phyloP scores from a whole-genome alignment of 2,888 invertebrate genomes.

The Selenia dentaria region DNA sequence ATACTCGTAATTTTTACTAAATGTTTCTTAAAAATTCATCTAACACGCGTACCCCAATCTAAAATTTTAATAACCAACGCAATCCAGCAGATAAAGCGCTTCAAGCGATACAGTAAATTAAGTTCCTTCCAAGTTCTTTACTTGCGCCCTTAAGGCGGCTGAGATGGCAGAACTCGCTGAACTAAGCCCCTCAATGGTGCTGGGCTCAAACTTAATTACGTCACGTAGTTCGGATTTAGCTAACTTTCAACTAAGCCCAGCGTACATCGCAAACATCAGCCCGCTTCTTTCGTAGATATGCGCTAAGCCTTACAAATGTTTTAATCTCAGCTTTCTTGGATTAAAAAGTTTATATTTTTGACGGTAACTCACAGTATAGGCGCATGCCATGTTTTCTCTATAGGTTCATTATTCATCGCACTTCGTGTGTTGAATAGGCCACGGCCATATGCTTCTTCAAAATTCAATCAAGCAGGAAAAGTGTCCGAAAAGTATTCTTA shows the following conservation, averaged over 20 bases:
- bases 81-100: conserved; percentile 19
- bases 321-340: conserved; percentile 25
- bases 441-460: too few relatives aligned
- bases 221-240: conserved; percentile 59
- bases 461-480: too few relatives aligned
- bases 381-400: too few relatives aligned
- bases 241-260: conserved; percentile 59
- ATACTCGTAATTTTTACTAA: too few relatives aligned
- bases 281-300: conserved; percentile 35
- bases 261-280: conserved; percentile 42
- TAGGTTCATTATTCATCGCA: too few relatives aligned
- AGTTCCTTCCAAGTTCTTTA: conserved; percentile 20
- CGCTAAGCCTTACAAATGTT: conserved; percentile 33
- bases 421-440: too few relatives aligned
- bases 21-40: too few relatives aligned
- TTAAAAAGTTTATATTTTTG: conserved; percentile 13
- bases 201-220: conserved; percentile 52
- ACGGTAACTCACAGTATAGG: not conserved
- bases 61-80: conserved; percentile 14
- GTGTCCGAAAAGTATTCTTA: too few relatives aligned
- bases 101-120: conserved; percentile 24
- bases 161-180: conserved; percentile 25
- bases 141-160: conserved; percentile 25
- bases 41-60: not conserved
- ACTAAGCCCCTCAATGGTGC: conserved; percentile 43